A percentile compares a stretch with the other conserved stretches of the same genome.
Evolutionary conservation across 2,888 invertebrate species (phyloP).

Genomic region (Poecilobothrus nobilitatus): DNA sequence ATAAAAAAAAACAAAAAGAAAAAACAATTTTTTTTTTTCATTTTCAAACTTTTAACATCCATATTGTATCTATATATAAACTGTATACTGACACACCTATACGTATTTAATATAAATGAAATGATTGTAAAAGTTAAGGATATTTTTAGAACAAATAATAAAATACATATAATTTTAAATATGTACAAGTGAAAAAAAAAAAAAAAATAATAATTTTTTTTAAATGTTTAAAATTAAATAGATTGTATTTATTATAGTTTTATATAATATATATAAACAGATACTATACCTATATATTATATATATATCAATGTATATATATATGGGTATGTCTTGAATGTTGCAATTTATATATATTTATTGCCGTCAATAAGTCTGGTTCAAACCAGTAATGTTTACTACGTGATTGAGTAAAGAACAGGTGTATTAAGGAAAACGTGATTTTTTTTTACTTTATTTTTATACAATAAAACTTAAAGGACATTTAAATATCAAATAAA

Average conservation of each 20-base stretch:
- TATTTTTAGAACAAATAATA: too few relatives aligned
- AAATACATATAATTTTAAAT: too few relatives aligned
- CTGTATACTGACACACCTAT: neutral
- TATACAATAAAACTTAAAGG: neutral
- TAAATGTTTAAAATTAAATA: neutral
- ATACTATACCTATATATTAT: neutral
- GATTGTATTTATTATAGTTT: neutral
- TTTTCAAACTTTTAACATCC: too few relatives aligned
- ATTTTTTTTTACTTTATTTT: neutral
- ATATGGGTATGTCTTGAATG: too few relatives aligned
- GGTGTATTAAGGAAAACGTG: slow-evolving; percentile 1
- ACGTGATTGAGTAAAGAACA: neutral
- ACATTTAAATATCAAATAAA: neutral
- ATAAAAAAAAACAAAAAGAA: too few relatives aligned
- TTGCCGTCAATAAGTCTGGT: slow-evolving; percentile 1
- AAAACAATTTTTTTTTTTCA: too few relatives aligned
- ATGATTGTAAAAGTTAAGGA: too few relatives aligned
- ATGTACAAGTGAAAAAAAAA: too few relatives aligned
- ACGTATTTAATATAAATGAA: neutral
- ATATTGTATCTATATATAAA: too few relatives aligned
- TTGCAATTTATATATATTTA: neutral
- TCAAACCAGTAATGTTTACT: neutral
- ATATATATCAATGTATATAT: neutral
- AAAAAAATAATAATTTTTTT: too few relatives aligned
- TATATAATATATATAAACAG: neutral